A percentile compares a stretch with the other conserved stretches of the same genome.
Evolutionary conservation across 2,888 invertebrate genomes (phyloP).

Genomic region (Aspidiotus destructor): DNA sequence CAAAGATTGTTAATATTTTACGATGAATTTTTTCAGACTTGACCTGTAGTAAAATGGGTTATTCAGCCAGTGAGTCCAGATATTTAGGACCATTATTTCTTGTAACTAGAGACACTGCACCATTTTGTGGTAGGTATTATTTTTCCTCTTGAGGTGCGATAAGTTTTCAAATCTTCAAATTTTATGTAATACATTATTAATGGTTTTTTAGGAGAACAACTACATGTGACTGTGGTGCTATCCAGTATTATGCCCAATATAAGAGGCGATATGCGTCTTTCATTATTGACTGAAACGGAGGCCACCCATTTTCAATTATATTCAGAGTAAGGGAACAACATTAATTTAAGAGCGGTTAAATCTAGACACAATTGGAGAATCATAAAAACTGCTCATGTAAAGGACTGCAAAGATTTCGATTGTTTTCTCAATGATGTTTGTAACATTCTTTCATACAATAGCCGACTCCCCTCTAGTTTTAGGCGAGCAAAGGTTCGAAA

Average conservation of each 20-base stretch:
- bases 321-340: slow-evolving; percentile 45
- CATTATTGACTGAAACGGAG: slow-evolving; percentile 42
- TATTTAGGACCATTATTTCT: slow-evolving; percentile 50
- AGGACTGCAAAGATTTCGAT: background rate
- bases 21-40: slow-evolving; percentile 35
- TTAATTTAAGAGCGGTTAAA: too few relatives aligned
- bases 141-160: slow-evolving; percentile 6
- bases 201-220: slow-evolving; percentile 45
- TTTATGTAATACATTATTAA: slow-evolving; percentile 23
- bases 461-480: too few relatives aligned
- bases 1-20: too few relatives aligned
- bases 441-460: background rate
- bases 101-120: slow-evolving; percentile 45
- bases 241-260: slow-evolving; percentile 44
- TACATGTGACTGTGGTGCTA: slow-evolving; percentile 46
- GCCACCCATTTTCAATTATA: slow-evolving; percentile 44
- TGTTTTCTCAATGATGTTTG: background rate
- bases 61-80: slow-evolving; percentile 41
- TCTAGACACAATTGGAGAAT: too few relatives aligned
- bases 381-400: background rate
- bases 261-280: slow-evolving; percentile 45
- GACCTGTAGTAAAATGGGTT: slow-evolving; percentile 39
- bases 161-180: background rate
- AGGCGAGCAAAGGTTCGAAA: too few relatives aligned
- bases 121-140: slow-evolving; percentile 48